Evolutionary conservation across 2,888 invertebrate genomes (phyloP), one percentile per base, ranked within the genome.

Genomic region (Agrotis ipsilon): DNA sequence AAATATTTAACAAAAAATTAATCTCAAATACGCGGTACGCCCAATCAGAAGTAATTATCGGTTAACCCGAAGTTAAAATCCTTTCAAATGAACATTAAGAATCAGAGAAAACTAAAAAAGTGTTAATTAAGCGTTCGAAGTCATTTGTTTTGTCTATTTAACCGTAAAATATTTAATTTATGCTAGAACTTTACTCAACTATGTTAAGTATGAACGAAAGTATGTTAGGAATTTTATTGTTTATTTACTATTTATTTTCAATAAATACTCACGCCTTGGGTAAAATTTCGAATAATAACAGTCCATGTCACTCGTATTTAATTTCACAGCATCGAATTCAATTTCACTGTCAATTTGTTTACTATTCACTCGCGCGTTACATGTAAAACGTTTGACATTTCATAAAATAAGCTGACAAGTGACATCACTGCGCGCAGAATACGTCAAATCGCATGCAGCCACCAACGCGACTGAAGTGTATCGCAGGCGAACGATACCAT

Each of bases 381-480:
- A 92, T 92, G 90, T 92, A 94, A 93, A 95, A 94, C 92, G 91
- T 93, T 94, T 94, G 95, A 95, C 95, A 96, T 96, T 94, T 96
- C 94, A 95, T 93, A 92, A 94, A 95, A 93, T 94, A 94, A 92
- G 92, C 92, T 94, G 94, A 94, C 95, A 95, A 95, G 93, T 96
- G 95, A 95, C 96, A 96, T 95, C 95, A 94, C 95, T 91, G 90
- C 94, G 91, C 96, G 93, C 95, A 92, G 92, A 96, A 96, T 96
- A 96, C 96, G 96, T 96, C 96, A 96, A 96, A 96, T 96, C 96
- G 94, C 95, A 94, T 94, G 94, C 94, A 95, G 94, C 95, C 95
- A 95, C 94, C 89, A 95, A 96, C 96, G 96, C 96, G 96, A 96
- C 96, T 96, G 96, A 96, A 96, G 95, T 96, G 93, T 96, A 96